Base-by-base conservation (phyloP, 37 sponge, comb jelly and placozoan species). In the Amphimedon queenslandica region DNA sequence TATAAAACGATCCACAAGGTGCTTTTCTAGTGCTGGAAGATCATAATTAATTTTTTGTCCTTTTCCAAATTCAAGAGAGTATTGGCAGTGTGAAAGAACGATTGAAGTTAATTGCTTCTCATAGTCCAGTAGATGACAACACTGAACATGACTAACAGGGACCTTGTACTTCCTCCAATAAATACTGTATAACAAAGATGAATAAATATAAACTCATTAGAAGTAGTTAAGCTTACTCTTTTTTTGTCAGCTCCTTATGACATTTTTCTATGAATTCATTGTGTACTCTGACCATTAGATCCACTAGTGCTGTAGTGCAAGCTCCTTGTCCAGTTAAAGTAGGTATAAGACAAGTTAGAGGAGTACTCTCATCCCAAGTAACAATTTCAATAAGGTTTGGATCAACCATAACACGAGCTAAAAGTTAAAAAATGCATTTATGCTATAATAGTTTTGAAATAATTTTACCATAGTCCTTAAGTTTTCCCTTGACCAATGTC, bases 1-100 rank as follows among this genome's bases (percentile, higher is more conserved):
- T 40, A 92, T 80, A 55, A 92, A 92, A 34, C 81, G 42, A 64
- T 92, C 78, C 40, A 82, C 73, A 58, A 92, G 78, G 68, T 92
- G 85, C 34, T 87, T 87, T 75, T 92, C 88, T 27, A 92, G 82
- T 40, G 93, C 82, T 2, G 71, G 80, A 31, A 74, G 63, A 78
- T 92, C 82, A 40, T 92, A 92, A 39, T 57, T 24, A 25, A 92
- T 43, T 0, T 87, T 70, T 25, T 74, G 81, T 13, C 88, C 93
- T 37, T 87, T 66, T 4, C 93, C 93, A 51, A 77, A 27, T 3
- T 16, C 37, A 42, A 92, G 82, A 18, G 93, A 87, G 82, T 92
- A 87, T 33, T 71, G 81, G 41, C 88, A 87, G 78, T 92, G 93
- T 38, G 85, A 77, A 37, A 92, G 79, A 25, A 92, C 55, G 20